Percentiles rank a stretch among this genome's conserved stretches.
These are phyloP conservation scores for Synanthedon formicaeformis DNA, from an alignment of 2,888 invertebrate species.

Conservation along the genomic window DNA sequence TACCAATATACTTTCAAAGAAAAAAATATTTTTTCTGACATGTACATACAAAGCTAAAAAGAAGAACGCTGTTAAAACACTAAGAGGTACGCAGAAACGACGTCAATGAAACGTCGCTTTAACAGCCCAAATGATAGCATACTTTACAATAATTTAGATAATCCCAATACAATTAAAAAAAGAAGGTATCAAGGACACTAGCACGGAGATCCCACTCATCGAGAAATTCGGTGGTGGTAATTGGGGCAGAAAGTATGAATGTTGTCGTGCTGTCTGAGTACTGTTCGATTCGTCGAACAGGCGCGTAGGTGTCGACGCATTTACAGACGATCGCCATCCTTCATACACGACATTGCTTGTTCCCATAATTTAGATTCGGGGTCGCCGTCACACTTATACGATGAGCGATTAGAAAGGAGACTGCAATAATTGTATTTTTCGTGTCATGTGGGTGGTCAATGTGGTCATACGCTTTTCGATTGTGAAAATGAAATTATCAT, in stretches of 20 bases:
- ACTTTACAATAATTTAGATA: too few species aligned
- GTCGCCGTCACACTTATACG: conserved; percentile 54
- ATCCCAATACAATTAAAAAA: not conserved
- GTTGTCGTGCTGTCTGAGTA: conserved; percentile 19
- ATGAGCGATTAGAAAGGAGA: conserved; percentile 63
- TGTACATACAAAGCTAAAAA: too few species aligned
- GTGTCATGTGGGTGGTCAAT: conserved; percentile 42
- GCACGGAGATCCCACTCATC: too few species aligned
- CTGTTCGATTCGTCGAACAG: conserved; percentile 62
- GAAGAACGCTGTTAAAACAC: too few species aligned
- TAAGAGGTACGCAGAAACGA: too few species aligned
- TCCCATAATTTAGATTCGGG: conserved; percentile 66
- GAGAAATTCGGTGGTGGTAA: conserved; percentile 13
- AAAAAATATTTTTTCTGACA: too few species aligned
- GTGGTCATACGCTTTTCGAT: conserved; percentile 20
- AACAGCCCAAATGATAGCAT: too few species aligned
- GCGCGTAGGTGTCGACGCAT: conserved; percentile 56
- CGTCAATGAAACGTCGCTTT: too few species aligned
- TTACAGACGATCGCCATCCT: conserved; percentile 45
- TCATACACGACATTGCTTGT: conserved; percentile 60
- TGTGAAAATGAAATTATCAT: conserved; percentile 18
- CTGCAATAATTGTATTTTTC: conserved; percentile 44
- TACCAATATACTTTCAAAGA: not conserved
- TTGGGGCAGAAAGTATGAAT: conserved; percentile 53
- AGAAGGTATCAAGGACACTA: too few species aligned